Evolutionary conservation across 2,888 invertebrate species (phyloP), one percentile per base, ranked within the genome.

Genomic region (Drosophila sordidula): DNA sequence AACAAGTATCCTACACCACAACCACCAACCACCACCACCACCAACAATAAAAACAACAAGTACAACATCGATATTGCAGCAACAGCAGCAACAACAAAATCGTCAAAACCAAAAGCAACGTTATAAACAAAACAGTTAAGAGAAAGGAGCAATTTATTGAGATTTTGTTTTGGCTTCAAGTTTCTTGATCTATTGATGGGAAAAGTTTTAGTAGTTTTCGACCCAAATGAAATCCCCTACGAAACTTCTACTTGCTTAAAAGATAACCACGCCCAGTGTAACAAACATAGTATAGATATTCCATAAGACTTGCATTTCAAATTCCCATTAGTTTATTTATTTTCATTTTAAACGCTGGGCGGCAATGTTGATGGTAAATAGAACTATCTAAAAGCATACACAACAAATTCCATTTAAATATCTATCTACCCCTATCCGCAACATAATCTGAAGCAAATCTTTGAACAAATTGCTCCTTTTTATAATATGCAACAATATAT

Each of bases 221-320:
- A 29, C 9, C 29, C 29, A 29, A 29, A 9, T 29, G 9, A 9
- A 29, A 29, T 9, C 9, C 29, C 9, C 14, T n/a, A 41, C 41
- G 52, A 36, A 18, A 49, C 26, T 46, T 64, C 11, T 46, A 41
- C 39, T 42, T 59, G 63, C 62, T 45, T 62, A 66, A 74, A 72
- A 75, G 70, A 78, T 70, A 80, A 83, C 84, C 83, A 88, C 89
- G 87, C 90, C 91, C 90, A 89, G 90, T 91, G 91, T 91, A 90
- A 91, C 89, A 88, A 80, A 49, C 45, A 57, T 39, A 22, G 51
- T 44, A 42, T 16, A 47, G 49, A n/a, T 55, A 12, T 34, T 34
- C 12, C 34, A 34, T 34, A 34, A 34, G 34, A 34, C 34, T 34
- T 56, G 8, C 55, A 61, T 58, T 59, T 47, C 22, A 29, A 29